Base-by-base conservation (phyloP, 92 coral and sea anemone genomes). In the Epizoanthus illoricatus region DNA sequence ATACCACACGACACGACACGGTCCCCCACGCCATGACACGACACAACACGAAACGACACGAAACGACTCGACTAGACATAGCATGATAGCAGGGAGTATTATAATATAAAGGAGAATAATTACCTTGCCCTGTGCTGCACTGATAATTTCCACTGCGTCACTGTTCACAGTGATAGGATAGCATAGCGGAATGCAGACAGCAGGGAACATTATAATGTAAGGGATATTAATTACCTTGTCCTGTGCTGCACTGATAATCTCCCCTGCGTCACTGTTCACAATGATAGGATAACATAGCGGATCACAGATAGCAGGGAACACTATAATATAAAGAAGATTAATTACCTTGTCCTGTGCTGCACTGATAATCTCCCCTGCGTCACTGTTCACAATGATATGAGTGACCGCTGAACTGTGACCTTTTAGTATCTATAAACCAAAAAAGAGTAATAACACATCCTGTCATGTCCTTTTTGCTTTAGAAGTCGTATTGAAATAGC, bases 341-440 rank as follows among this genome's bases (percentile, higher is more conserved):
- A 5, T 86, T 71, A 94, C 99, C 93, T 97, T 97, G 79, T 93
- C 99, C 73, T 93, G 97, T 47, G 99, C 95, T 20, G 95, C 97
- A 81, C 99, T 97, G 83, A 97, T 94, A n/a, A 97, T 91, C 71
- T 97, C 98, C n/a, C 99, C 99, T 52, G 87, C 92, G 81, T 90
- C 94, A 66, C 97, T 88, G 89, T 97, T 97, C 65, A 97, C 95
- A 36, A 91, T 88, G 12, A 94, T 90, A 73, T 97, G 98, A 20
- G 92, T 97, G 7, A 97, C 94, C 42, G 98, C 92, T 65, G 99
- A 90, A 71, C 93, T 86, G 87, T 97, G 99, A 2, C 99, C 99
- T 75, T 97, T 97, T 61, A 97, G 69, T 54, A 91, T 86, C 97
- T 93, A 66, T 68, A 89, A 86, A 0, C 18, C 24, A 76, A 18